Evolutionary conservation across 2,797 vertebrate genomes (phyloP).

Genomic region (Sebastes dallii): DNA sequence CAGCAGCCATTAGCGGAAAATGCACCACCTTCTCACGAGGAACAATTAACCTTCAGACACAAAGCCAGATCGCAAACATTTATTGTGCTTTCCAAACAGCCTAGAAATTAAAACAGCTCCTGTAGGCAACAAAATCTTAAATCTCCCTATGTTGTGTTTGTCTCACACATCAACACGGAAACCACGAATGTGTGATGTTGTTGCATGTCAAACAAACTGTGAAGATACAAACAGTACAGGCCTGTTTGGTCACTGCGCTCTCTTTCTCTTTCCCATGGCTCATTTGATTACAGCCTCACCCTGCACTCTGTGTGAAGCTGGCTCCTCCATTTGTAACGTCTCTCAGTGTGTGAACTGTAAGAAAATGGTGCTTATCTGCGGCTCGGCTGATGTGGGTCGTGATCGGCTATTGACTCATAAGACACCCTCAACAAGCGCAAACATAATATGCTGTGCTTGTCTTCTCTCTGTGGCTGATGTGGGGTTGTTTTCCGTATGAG

Average conservation of each 20-base stretch:
- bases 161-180: neutral
- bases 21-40: neutral
- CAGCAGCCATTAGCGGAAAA: slow-evolving; percentile 19
- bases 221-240: neutral
- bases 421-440: neutral
- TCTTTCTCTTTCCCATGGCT: neutral
- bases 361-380: slow-evolving; percentile 32
- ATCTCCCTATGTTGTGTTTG: neutral
- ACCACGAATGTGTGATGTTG: neutral
- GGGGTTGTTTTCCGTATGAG: neutral
- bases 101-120: neutral
- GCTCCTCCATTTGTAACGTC: slow-evolving; percentile 15
- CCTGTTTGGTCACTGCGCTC: neutral
- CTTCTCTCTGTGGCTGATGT: neutral
- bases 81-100: neutral
- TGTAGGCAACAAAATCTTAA: neutral
- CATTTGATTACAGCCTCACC: slow-evolving; percentile 25
- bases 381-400: neutral
- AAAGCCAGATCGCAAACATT: neutral
- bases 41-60: slow-evolving; percentile 20
- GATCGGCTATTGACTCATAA: slow-evolving; percentile 27
- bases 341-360: slow-evolving; percentile 25
- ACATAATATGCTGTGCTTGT: neutral
- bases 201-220: slow-evolving; percentile 6
- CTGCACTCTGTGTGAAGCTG: neutral